Conservation (phyloP, 2,888 invertebrate species). For the Agriotes lineatus region DNA sequence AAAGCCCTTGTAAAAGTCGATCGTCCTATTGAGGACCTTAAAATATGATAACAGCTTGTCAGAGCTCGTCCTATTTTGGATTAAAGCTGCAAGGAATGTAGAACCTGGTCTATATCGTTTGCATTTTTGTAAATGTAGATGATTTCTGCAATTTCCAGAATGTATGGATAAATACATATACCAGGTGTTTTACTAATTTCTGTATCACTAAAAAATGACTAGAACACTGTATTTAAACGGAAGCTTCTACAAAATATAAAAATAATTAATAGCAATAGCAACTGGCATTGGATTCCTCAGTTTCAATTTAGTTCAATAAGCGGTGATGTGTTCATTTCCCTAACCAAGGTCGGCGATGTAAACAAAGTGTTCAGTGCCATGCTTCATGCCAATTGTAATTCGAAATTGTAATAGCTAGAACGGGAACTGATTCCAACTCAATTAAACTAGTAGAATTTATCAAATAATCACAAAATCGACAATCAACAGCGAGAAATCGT, state of each 20-base stretch:
- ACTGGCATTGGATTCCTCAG: too few relatives aligned
- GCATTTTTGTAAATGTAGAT: background rate
- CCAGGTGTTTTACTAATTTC: too few relatives aligned
- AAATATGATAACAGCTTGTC: slow-evolving; percentile 13
- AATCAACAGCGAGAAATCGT: slow-evolving; percentile 16
- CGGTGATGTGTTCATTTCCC: too few relatives aligned
- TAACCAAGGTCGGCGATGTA: too few relatives aligned
- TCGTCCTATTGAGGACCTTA: background rate
- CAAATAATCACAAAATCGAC: slow-evolving; percentile 6
- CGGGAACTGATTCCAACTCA: slow-evolving; percentile 14
- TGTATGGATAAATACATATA: too few relatives aligned
- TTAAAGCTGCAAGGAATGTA: background rate
- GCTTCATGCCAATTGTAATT: background rate
- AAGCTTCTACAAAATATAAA: too few relatives aligned
- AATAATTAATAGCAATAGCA: too few relatives aligned
- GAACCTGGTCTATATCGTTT: background rate
- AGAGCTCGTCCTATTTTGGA: background rate
- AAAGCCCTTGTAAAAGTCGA: background rate
- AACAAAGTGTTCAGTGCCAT: too few relatives aligned
- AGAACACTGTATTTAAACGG: too few relatives aligned
- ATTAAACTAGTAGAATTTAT: slow-evolving; percentile 11
- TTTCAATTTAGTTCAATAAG: too few relatives aligned
- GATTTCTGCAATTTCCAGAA: too few relatives aligned
- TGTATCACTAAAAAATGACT: too few relatives aligned
- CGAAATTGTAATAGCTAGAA: slow-evolving; percentile 11